Conservation (phyloP, 2,888 invertebrate species). For the Stenolophus ochropezus region DNA sequence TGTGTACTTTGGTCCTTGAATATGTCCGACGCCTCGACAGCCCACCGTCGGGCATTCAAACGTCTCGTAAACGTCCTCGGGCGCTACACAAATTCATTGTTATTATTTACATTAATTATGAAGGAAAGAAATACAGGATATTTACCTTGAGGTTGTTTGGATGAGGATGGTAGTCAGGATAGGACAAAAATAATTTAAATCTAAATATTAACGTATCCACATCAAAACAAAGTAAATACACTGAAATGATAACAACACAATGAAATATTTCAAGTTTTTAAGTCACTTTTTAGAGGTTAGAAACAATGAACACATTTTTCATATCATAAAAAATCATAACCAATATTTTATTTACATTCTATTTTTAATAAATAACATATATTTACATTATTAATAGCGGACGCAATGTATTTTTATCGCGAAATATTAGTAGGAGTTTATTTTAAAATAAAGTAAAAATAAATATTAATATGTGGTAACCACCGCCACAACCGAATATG, state of each 20-base stretch:
- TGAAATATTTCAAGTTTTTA: not conserved
- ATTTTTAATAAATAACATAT: no score
- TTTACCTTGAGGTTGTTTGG: conserved; percentile 9
- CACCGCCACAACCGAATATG: no score
- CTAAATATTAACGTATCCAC: not conserved
- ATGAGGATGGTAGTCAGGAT: not conserved
- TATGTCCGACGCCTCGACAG: conserved; percentile 93
- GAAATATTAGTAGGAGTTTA: no score
- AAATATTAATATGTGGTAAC: no score
- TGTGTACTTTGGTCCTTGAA: conserved; percentile 84
- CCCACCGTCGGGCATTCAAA: conserved; percentile 87
- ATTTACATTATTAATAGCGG: no score
- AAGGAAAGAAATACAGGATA: not conserved
- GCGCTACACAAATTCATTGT: conserved; percentile 72
- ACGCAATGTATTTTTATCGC: no score
- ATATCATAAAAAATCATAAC: no score
- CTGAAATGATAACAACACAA: conserved; percentile 4
- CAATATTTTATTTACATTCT: no score
- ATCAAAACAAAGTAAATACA: not conserved
- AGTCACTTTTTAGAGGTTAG: conserved; percentile 3
- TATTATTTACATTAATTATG: conserved; percentile 11
- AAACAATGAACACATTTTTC: not conserved
- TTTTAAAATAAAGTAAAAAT: no score
- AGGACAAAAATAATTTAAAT: not conserved
- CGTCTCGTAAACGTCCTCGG: conserved; percentile 77